phyloP scores from a whole-genome alignment of 2,888 invertebrate species.

The Thereva nobilitata region DNA sequence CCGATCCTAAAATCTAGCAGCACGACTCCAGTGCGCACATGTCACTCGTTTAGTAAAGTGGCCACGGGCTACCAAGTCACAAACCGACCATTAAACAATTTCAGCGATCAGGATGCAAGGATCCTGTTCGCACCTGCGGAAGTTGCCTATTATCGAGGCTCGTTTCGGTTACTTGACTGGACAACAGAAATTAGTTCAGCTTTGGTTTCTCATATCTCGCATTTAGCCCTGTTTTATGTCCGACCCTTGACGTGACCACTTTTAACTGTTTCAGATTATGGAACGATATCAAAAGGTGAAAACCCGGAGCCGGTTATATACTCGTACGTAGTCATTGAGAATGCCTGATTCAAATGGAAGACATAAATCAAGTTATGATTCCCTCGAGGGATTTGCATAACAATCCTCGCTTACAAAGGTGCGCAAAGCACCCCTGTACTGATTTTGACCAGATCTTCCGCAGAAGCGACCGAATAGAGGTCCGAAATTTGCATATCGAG shows the following conservation, averaged over 20 bases:
- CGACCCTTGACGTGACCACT: slow-evolving; percentile 35
- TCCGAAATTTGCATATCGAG: slow-evolving; percentile 37
- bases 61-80: slow-evolving; percentile 13
- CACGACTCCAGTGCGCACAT: slow-evolving; percentile 35
- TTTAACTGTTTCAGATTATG: slow-evolving; percentile 36
- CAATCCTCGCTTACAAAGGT: slow-evolving; percentile 25
- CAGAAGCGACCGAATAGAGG: slow-evolving; percentile 14
- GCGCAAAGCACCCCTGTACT: slow-evolving; percentile 8
- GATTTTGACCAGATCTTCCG: slow-evolving; percentile 24
- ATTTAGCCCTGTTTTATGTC: slow-evolving; percentile 18
- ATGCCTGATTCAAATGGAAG: slow-evolving; percentile 11
- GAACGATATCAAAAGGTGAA: slow-evolving; percentile 4
- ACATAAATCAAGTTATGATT: slow-evolving; percentile 30
- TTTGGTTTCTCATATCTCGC: slow-evolving; percentile 6
- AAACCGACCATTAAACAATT: neutral
- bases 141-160: slow-evolving; percentile 6
- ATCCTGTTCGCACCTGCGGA: slow-evolving; percentile 34
- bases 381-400: slow-evolving; percentile 23
- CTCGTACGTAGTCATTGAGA: neutral
- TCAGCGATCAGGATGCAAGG: neutral
- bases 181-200: slow-evolving; percentile 38
- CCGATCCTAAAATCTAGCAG: neutral
- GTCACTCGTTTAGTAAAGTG: slow-evolving; percentile 28
- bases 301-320: slow-evolving; percentile 5
- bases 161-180: slow-evolving; percentile 16